Conservation (phyloP, 2,797 vertebrate species). For the Enteromius anoplus region DNA sequence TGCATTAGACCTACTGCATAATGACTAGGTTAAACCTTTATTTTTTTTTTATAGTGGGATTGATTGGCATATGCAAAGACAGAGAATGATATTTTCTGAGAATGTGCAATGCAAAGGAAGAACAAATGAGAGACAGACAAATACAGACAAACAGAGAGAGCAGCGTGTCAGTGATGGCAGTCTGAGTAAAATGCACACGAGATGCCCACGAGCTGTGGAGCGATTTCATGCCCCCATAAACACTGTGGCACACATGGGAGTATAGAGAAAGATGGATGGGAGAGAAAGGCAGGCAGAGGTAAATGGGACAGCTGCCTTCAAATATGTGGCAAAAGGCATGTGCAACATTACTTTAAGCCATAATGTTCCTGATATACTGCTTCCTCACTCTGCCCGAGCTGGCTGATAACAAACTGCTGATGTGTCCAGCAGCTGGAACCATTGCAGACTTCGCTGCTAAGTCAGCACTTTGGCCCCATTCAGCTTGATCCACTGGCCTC, state of each 20-base stretch:
- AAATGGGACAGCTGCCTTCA: not conserved
- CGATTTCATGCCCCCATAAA: constrained; percentile 83
- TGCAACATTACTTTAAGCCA: constrained; percentile 2
- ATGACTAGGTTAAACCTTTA: not conserved
- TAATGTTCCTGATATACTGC: constrained; percentile 44
- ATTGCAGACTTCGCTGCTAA: constrained; percentile 48
- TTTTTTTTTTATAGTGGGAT: not conserved
- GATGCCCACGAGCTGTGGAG: constrained; percentile 73
- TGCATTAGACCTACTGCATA: not conserved
- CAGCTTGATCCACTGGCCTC: constrained; percentile 38
- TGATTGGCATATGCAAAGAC: constrained; percentile 13
- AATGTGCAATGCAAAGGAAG: constrained; percentile 16
- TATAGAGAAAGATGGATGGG: constrained; percentile 1
- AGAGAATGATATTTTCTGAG: not conserved
- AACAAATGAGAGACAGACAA: constrained; percentile 27
- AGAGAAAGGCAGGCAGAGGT: constrained; percentile 10
- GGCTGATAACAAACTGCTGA: constrained; percentile 43
- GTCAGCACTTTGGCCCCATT: constrained; percentile 46
- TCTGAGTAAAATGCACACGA: constrained; percentile 23
- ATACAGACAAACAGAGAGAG: constrained; percentile 30
- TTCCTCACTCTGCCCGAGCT: constrained; percentile 24
- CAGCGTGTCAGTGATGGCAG: constrained; percentile 22
- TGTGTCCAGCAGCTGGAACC: constrained; percentile 46
- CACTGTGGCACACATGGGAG: constrained; percentile 60
- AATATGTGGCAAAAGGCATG: constrained; percentile 25